phyloP scores from a whole-genome alignment of 1,140 invertebrate species.

The Mylabris phalerata region DNA sequence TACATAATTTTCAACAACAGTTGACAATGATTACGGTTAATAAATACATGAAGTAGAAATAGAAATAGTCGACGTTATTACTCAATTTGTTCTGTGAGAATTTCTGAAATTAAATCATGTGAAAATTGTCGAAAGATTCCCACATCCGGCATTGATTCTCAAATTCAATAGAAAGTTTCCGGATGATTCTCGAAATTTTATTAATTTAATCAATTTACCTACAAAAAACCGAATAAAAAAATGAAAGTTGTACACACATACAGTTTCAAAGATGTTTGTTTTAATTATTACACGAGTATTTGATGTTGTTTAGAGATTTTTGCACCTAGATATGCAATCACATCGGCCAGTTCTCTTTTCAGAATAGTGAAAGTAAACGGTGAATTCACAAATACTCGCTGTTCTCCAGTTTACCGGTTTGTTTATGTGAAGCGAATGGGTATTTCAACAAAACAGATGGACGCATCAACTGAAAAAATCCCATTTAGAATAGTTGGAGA shows the following conservation, averaged over 20 bases:
- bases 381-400: no score
- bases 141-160: constrained; percentile 3
- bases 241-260: background rate
- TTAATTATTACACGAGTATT: background rate
- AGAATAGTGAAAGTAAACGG: no score
- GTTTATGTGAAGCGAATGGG: no score
- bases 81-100: constrained; percentile 7
- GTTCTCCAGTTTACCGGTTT: no score
- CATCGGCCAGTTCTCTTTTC: no score
- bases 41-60: background rate
- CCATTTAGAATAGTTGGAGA: no score
- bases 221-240: background rate
- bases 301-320: background rate
- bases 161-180: constrained; percentile 10
- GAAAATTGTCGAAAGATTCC: constrained; percentile 7
- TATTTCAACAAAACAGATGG: no score
- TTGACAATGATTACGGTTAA: constrained; percentile 1
- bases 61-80: background rate
- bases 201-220: no score
- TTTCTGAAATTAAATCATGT: constrained; percentile 4
- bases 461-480: no score
- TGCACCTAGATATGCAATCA: no score
- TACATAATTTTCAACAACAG: background rate
- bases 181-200: background rate
- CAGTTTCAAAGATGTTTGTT: background rate